These are phyloP conservation scores for Pollenia amentaria DNA, from an alignment of 2,888 invertebrate genomes.

Conservation along the genomic window DNA sequence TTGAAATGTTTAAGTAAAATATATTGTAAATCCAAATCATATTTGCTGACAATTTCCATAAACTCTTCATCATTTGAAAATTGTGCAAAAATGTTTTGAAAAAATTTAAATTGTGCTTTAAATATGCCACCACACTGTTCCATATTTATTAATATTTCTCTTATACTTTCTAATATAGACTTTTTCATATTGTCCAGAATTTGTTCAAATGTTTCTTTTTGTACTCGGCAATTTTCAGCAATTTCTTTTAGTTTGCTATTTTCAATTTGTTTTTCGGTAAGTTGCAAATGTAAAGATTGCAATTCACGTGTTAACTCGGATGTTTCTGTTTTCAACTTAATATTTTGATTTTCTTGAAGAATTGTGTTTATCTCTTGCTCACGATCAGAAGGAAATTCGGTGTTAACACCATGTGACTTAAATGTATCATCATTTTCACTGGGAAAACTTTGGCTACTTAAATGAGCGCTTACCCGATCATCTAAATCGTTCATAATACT, in stretches of 20 bases:
- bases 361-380: constrained; percentile 8
- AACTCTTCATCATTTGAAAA: constrained; percentile 70
- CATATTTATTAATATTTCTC: constrained; percentile 61
- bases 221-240: constrained; percentile 70
- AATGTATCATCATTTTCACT: constrained; percentile 21
- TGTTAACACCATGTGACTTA: constrained; percentile 44
- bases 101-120: constrained; percentile 65
- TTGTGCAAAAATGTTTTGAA: constrained; percentile 67
- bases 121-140: constrained; percentile 30
- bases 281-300: constrained; percentile 70
- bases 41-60: constrained; percentile 55
- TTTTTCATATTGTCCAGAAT: constrained; percentile 59
- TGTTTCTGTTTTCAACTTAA: constrained; percentile 68
- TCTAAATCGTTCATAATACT: constrained; percentile 75
- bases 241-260: constrained; percentile 75
- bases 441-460: constrained; percentile 28
- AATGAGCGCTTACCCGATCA: constrained; percentile 39
- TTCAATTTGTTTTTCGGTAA: constrained; percentile 76
- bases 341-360: constrained; percentile 61
- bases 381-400: constrained; percentile 2
- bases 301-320: constrained; percentile 72
- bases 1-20: constrained; percentile 72
- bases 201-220: constrained; percentile 55
- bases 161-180: constrained; percentile 61
- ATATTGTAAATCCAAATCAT: constrained; percentile 75